A percentile compares a stretch with the other conserved stretches of the same genome.
Evolutionary conservation across 1,140 invertebrate genomes (phyloP).

Genomic region (Drosophila ambigua): DNA sequence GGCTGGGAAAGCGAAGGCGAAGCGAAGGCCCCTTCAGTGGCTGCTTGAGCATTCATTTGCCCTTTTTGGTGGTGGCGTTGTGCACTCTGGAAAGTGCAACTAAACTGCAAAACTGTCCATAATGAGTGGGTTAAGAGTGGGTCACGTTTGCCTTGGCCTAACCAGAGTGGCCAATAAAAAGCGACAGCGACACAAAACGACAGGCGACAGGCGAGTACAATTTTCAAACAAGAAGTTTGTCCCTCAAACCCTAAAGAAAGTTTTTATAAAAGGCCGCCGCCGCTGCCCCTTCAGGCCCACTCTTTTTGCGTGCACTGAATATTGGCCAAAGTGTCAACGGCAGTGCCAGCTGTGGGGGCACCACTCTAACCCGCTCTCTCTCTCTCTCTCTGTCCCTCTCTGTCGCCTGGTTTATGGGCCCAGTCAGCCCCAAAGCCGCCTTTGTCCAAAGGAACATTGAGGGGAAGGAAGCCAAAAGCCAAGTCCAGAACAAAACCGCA

Average conservation of each 20-base stretch:
- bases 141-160: conserved; percentile 51
- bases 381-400: background rate
- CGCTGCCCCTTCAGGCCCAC: background rate
- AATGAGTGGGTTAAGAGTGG: conserved; percentile 70
- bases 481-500: conserved; percentile 71
- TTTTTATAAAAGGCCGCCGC: conserved; percentile 61
- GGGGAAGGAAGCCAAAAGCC: conserved; percentile 44
- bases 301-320: conserved; percentile 62
- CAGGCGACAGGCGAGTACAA: conserved; percentile 26
- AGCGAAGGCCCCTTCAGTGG: background rate
- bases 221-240: conserved; percentile 61
- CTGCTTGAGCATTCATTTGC: conserved; percentile 5
- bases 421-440: conserved; percentile 25
- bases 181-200: conserved; percentile 23
- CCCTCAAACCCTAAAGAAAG: conserved; percentile 48
- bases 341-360: conserved; percentile 68
- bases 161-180: conserved; percentile 57
- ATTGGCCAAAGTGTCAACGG: conserved; percentile 78
- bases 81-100: conserved; percentile 38
- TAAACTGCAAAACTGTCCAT: conserved; percentile 48
- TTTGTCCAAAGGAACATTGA: conserved; percentile 3
- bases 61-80: background rate
- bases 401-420: conserved; percentile 58
- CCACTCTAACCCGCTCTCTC: too few relatives aligned
- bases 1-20: background rate